A percentile compares a stretch with the other conserved stretches of the same genome.
phyloP scores from a whole-genome alignment of 2,888 invertebrate genomes.

The Noctua janthina region DNA sequence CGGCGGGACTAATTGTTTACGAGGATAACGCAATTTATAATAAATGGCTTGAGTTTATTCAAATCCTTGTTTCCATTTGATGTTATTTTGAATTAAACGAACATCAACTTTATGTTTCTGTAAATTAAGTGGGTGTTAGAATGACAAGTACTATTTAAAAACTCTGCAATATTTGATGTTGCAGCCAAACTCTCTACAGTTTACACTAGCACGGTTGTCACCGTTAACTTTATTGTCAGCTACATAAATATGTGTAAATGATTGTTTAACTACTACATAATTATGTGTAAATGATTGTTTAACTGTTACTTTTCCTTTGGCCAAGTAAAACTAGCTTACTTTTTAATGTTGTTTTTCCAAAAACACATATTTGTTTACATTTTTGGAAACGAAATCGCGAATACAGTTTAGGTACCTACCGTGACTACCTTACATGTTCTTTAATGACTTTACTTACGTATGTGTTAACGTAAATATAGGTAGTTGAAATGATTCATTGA shows the following conservation, averaged over 20 bases:
- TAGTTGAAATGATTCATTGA: conserved; percentile 19
- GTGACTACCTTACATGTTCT: conserved; percentile 2
- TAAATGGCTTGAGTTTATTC: background rate
- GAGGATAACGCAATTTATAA: conserved; percentile 10
- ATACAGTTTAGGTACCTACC: background rate
- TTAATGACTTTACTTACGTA: conserved; percentile 13
- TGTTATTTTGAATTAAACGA: background rate
- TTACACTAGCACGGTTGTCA: background rate
- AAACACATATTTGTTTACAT: background rate
- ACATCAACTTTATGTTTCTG: background rate
- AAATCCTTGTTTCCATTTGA: background rate
- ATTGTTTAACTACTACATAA: background rate
- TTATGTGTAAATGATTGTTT: background rate
- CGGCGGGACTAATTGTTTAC: conserved; percentile 18
- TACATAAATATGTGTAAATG: background rate
- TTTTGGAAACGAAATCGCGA: background rate
- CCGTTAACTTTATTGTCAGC: background rate
- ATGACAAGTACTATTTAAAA: background rate
- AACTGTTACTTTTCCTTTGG: background rate
- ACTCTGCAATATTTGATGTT: background rate
- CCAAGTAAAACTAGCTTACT: background rate
- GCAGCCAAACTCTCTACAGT: background rate
- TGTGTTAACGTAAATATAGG: background rate
- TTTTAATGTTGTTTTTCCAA: background rate
- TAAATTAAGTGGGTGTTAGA: background rate